Evolutionary conservation across 2,113 vertebrate genomes (phyloP).

Genomic region (Lampris megalopsis): DNA sequence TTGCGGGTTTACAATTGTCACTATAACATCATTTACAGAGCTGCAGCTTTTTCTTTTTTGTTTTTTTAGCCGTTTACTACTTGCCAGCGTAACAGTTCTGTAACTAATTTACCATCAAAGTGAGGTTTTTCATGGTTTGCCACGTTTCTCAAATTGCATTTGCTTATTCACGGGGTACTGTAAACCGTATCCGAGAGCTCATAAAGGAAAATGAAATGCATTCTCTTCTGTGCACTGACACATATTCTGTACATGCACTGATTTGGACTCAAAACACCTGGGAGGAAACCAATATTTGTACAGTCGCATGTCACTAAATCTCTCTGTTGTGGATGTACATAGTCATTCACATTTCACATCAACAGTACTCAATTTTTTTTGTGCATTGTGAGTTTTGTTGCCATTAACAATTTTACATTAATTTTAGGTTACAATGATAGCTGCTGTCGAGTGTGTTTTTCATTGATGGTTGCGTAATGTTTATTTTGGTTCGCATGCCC

Average conservation of each 20-base stretch:
- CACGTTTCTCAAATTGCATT: background rate
- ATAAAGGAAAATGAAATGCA: background rate
- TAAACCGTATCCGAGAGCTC: background rate
- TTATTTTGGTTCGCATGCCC: background rate
- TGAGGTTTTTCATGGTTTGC: background rate
- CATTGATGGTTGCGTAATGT: background rate
- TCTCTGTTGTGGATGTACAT: background rate
- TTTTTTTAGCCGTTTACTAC: background rate
- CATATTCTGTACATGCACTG: background rate
- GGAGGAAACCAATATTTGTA: conserved; percentile 1
- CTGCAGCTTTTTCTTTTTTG: too few species aligned
- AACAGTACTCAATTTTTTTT: background rate
- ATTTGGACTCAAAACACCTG: background rate
- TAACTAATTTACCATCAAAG: too few species aligned
- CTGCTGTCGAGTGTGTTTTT: background rate
- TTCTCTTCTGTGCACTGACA: conserved; percentile 4
- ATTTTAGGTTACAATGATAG: background rate
- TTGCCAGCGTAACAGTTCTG: background rate
- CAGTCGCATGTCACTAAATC: background rate
- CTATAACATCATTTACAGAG: too few species aligned
- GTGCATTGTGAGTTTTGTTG: background rate
- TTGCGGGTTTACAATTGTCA: too few species aligned
- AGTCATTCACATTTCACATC: conserved; percentile 1
- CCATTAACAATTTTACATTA: background rate
- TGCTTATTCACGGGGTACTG: background rate